Evolutionary conservation across 2,797 vertebrate genomes (phyloP).

Genomic region (Semotilus atromaculatus): DNA sequence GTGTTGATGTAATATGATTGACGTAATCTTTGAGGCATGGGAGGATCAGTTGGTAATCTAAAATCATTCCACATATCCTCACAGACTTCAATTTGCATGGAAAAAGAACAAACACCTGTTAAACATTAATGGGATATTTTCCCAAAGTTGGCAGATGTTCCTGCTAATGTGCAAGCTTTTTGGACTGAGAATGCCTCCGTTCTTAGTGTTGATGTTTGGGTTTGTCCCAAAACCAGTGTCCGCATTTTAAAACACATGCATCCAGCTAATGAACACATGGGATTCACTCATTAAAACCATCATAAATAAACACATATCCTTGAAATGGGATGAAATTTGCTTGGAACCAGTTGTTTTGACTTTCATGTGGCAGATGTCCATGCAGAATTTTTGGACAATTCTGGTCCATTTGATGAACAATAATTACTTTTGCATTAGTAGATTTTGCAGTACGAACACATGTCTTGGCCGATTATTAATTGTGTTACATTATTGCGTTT

Average conservation of each 20-base stretch:
- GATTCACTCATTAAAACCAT: conserved; percentile 57
- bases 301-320: conserved; percentile 39
- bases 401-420: conserved; percentile 18
- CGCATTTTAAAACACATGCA: conserved; percentile 39
- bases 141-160: conserved; percentile 51
- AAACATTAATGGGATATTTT: conserved; percentile 58
- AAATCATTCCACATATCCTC: conserved; percentile 22
- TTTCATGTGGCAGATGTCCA: conserved; percentile 49
- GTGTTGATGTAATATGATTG: not conserved
- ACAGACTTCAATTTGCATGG: conserved; percentile 54
- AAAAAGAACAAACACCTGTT: conserved; percentile 59
- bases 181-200: conserved; percentile 45
- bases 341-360: conserved; percentile 24
- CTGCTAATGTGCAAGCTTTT: conserved; percentile 44
- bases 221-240: conserved; percentile 51
- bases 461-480: not conserved
- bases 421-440: not conserved
- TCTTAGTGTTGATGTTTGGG: conserved; percentile 53
- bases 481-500: not conserved
- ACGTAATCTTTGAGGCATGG: conserved; percentile 8
- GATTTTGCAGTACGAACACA: not conserved
- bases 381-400: conserved; percentile 38
- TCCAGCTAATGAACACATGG: conserved; percentile 55
- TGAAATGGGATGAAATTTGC: conserved; percentile 41
- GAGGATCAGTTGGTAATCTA: conserved; percentile 38